Percentiles rank a stretch among this genome's conserved stretches.
Evolutionary conservation across 2,797 vertebrate species (phyloP).

Genomic region (Vultur gryphus): DNA sequence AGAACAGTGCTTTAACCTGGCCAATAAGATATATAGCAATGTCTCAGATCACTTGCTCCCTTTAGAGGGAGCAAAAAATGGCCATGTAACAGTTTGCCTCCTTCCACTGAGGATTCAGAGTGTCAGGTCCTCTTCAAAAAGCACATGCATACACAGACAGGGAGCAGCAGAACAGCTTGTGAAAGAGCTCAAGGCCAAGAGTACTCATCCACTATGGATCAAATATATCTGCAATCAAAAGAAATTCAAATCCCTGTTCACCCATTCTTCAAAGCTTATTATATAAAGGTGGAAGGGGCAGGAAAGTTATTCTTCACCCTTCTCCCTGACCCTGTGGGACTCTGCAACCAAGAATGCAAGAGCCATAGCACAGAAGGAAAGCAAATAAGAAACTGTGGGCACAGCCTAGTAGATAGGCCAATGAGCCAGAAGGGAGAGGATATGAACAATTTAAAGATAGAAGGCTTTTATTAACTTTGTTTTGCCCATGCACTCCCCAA

Average conservation of each 20-base stretch:
- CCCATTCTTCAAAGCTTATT: background rate
- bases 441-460: background rate
- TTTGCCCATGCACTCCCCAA: background rate
- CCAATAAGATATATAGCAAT: background rate
- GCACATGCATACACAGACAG: background rate
- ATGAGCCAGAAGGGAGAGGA: background rate
- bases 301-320: background rate
- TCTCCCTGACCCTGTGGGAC: background rate
- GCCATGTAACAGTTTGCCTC: background rate
- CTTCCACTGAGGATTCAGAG: background rate
- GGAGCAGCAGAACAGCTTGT: background rate
- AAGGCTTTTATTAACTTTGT: background rate
- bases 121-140: background rate
- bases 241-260: background rate
- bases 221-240: background rate
- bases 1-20: background rate
- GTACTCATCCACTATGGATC: background rate
- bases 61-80: background rate
- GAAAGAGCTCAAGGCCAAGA: background rate
- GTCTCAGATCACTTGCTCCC: fast-evolving
- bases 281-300: background rate
- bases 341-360: background rate
- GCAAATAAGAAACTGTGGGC: background rate
- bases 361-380: background rate
- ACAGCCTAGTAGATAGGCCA: background rate